These are phyloP conservation scores for Ptilorrhoa leucosticta DNA, from an alignment of 2,113 vertebrate genomes.

Conservation along the genomic window DNA sequence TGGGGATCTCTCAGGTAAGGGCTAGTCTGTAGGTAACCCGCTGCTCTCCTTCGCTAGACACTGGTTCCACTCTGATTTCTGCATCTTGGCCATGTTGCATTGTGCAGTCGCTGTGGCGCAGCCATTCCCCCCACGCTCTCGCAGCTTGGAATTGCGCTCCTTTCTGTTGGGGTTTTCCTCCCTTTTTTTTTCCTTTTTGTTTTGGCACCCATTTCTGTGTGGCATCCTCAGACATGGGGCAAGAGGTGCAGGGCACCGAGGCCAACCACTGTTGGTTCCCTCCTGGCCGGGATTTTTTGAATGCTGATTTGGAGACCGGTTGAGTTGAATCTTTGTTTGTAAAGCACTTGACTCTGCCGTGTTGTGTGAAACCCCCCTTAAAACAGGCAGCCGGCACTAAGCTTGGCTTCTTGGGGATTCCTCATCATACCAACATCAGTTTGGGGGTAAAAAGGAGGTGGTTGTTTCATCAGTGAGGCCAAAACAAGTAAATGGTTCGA, in stretches of 20 bases:
- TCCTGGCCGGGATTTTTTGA: background rate
- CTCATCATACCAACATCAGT: background rate
- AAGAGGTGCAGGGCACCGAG: background rate
- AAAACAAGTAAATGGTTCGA: constrained; percentile 12
- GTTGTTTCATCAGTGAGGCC: background rate
- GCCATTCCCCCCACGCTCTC: background rate
- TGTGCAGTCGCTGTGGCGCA: background rate
- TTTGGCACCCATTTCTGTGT: background rate
- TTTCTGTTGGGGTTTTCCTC: background rate
- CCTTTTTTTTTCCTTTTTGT: background rate
- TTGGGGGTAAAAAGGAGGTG: background rate
- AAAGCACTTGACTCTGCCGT: background rate
- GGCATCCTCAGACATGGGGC: background rate
- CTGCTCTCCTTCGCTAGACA: constrained; percentile 43
- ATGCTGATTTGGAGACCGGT: background rate
- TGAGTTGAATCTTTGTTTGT: background rate
- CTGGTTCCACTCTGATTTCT: constrained; percentile 33
- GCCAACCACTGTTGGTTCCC: background rate
- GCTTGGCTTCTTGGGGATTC: background rate
- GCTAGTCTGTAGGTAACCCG: constrained; percentile 72
- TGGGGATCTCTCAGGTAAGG: constrained; percentile 83
- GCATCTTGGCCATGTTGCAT: constrained; percentile 34
- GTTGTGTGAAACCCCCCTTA: background rate
- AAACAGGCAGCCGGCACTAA: background rate
- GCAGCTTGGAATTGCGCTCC: background rate